Evolutionary conservation across 2,888 invertebrate species (phyloP).

Genomic region (Eupithecia insigniata): DNA sequence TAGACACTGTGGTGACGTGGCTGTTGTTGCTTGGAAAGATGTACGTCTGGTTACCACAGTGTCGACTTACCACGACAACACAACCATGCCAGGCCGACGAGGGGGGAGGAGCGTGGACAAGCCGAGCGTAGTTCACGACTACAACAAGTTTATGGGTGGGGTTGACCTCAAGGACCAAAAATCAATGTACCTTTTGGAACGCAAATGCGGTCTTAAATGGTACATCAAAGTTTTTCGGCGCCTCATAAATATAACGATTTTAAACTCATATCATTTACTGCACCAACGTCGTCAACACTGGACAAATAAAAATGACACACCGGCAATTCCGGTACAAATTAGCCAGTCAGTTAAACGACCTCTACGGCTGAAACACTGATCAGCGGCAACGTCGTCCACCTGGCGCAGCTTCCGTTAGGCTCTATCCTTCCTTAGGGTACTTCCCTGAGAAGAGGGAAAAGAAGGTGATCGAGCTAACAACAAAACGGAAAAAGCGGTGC

Average conservation of each 20-base stretch:
- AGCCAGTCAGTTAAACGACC: not conserved
- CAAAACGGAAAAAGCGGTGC: not conserved
- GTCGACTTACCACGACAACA: not conserved
- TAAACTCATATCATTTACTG: slow-evolving; percentile 1
- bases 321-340: not conserved
- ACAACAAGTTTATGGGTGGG: no score
- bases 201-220: slow-evolving; percentile 1
- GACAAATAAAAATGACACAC: no score
- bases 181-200: not conserved
- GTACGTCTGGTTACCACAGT: not conserved
- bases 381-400: slow-evolving; percentile 8
- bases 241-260: not conserved
- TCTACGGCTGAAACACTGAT: not conserved
- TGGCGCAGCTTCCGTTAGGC: slow-evolving; percentile 10
- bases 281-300: not conserved
- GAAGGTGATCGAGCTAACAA: not conserved
- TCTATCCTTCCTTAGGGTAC: slow-evolving; percentile 11
- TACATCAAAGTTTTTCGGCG: slow-evolving; percentile 6
- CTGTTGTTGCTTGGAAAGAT: not conserved
- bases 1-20: slow-evolving; percentile 1
- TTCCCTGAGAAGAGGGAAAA: slow-evolving; percentile 10
- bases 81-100: not conserved
- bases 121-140: not conserved
- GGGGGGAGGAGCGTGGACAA: not conserved
- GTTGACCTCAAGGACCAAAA: no score